Percentiles rank a stretch among this genome's conserved stretches.
phyloP scores from a whole-genome alignment of 2,797 vertebrate species.

The Sphaeramia orbicularis region DNA sequence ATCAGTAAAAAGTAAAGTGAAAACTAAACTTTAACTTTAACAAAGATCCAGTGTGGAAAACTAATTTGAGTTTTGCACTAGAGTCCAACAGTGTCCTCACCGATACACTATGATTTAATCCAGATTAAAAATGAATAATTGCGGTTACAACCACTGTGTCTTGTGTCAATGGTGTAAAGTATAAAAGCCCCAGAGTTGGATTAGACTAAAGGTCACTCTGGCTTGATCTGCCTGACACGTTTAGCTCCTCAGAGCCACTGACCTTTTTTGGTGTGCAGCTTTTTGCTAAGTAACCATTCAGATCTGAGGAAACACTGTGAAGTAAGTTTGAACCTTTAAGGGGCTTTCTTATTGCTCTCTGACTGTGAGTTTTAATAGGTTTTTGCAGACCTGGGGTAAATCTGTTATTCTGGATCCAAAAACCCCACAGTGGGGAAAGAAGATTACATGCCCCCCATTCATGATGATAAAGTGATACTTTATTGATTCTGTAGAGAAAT shows the following conservation, averaged over 20 bases:
- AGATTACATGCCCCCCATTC: conserved; percentile 52
- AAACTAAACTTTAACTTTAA: conserved; percentile 15
- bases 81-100: background rate
- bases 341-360: conserved; percentile 41
- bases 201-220: conserved; percentile 44
- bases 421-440: conserved; percentile 34
- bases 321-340: conserved; percentile 41
- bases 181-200: conserved; percentile 17
- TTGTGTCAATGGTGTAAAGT: conserved; percentile 14
- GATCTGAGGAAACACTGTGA: conserved; percentile 36
- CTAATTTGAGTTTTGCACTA: background rate
- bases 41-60: background rate
- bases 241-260: conserved; percentile 38
- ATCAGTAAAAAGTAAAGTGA: background rate
- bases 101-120: conserved; percentile 7
- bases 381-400: conserved; percentile 37
- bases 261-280: conserved; percentile 33
- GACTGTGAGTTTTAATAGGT: conserved; percentile 61
- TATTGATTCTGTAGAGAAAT: conserved; percentile 58
- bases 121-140: conserved; percentile 10
- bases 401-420: conserved; percentile 38
- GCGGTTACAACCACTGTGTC: background rate
- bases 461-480: conserved; percentile 58
- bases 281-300: conserved; percentile 38
- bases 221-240: conserved; percentile 54